Conservation (phyloP, 2,113 vertebrate species). For the Budorcas taxicolor region DNA sequence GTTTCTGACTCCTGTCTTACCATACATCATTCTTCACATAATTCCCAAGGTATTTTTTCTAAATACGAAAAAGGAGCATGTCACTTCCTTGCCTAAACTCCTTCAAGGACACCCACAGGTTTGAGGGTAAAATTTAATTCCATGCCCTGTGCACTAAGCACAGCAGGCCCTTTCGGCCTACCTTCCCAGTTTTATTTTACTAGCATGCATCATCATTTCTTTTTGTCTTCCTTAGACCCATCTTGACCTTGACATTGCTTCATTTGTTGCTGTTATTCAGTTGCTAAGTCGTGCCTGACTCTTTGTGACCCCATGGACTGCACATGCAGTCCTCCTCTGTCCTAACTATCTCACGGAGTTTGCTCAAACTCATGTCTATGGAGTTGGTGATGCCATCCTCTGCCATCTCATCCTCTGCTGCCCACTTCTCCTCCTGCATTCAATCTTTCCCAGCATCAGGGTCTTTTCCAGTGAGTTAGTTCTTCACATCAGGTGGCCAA, state of each 20-base stretch:
- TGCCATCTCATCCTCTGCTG: background rate
- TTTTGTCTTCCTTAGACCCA: background rate
- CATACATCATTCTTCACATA: background rate
- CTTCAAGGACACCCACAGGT: background rate
- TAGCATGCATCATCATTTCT: background rate
- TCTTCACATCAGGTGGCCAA: background rate
- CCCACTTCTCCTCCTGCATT: background rate
- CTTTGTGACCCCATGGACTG: background rate
- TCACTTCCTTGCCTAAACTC: background rate
- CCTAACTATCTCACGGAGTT: background rate
- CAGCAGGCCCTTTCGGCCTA: background rate
- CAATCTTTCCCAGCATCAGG: background rate
- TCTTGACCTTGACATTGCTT: background rate
- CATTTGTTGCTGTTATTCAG: background rate
- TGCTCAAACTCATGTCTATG: background rate
- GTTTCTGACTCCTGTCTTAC: background rate
- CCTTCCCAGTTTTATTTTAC: background rate
- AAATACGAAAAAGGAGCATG: background rate
- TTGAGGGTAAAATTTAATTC: background rate
- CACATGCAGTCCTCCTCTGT: background rate
- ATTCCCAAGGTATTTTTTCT: background rate
- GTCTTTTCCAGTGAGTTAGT: background rate
- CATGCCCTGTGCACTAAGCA: background rate
- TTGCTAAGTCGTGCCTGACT: background rate
- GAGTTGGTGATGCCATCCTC: background rate